A percentile compares a stretch with the other conserved stretches of the same genome.
These are phyloP conservation scores for Saturnia pavonia DNA, from an alignment of 2,888 invertebrate species.

Conservation along the genomic window DNA sequence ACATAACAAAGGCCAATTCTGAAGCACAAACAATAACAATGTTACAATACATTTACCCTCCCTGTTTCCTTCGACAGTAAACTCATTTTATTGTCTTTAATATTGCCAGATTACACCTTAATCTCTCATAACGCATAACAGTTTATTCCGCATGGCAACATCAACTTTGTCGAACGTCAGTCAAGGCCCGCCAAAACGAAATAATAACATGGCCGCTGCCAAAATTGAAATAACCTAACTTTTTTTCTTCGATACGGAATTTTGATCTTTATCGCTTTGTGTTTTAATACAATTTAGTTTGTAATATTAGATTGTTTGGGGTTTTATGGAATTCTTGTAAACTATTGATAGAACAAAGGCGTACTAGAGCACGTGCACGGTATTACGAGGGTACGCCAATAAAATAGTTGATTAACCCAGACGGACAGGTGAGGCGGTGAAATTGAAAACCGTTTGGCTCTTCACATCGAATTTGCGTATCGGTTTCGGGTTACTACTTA, in stretches of 20 bases:
- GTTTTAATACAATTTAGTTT: slow-evolving; percentile 36
- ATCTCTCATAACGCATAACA: slow-evolving; percentile 80
- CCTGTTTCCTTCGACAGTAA: slow-evolving; percentile 44
- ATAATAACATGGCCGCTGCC: slow-evolving; percentile 67
- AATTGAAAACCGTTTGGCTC: slow-evolving; percentile 78
- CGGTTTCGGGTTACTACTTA: slow-evolving; percentile 44
- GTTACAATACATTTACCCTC: slow-evolving; percentile 38
- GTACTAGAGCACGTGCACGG: slow-evolving; percentile 69
- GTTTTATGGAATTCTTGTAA: slow-evolving; percentile 35
- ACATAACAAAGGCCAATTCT: slow-evolving; percentile 15
- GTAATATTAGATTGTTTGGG: slow-evolving; percentile 23
- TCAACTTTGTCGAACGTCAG: slow-evolving; percentile 74
- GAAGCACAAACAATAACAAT: slow-evolving; percentile 47
- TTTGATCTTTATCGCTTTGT: slow-evolving; percentile 27
- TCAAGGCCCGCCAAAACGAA: slow-evolving; percentile 77
- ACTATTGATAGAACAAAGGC: slow-evolving; percentile 75
- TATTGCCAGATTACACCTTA: slow-evolving; percentile 80
- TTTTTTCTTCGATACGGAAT: slow-evolving; percentile 23
- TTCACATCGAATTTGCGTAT: slow-evolving; percentile 56
- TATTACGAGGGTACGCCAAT: slow-evolving; percentile 72
- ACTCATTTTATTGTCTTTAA: slow-evolving; percentile 81
- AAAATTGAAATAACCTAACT: slow-evolving; percentile 36
- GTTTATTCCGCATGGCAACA: slow-evolving; percentile 81
- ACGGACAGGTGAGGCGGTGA: slow-evolving; percentile 73
- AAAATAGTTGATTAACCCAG: slow-evolving; percentile 74